These are phyloP conservation scores for Epinephelus cyanopodus DNA, from an alignment of 2,113 vertebrate genomes.

Conservation along the genomic window DNA sequence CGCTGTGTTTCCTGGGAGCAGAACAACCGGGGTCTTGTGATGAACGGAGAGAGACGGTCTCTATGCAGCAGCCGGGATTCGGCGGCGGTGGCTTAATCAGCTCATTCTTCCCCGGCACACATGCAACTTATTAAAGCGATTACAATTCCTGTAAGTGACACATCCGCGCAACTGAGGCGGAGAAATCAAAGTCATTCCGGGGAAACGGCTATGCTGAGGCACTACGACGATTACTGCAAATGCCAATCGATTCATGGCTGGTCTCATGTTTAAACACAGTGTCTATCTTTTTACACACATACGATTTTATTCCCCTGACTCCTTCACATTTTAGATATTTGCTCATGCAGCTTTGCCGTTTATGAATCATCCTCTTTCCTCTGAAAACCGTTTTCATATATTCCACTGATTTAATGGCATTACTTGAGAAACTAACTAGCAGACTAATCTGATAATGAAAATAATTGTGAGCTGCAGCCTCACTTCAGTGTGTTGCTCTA, in stretches of 20 bases:
- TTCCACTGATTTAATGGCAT: background rate
- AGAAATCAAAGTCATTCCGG: conserved; percentile 15
- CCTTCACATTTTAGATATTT: background rate
- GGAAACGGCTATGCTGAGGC: background rate
- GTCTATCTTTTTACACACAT: background rate
- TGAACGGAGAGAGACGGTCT: conserved; percentile 25
- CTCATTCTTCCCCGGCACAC: conserved; percentile 24
- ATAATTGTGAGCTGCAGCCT: background rate
- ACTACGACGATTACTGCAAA: conserved; percentile 15
- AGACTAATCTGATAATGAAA: background rate
- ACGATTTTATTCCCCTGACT: background rate
- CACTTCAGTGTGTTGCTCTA: background rate
- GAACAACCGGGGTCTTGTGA: conserved; percentile 31
- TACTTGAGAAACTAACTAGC: background rate
- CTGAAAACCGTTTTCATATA: background rate
- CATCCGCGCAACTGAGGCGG: background rate
- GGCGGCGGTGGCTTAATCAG: conserved; percentile 35
- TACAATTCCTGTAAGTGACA: conserved; percentile 50
- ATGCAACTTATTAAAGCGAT: conserved; percentile 58
- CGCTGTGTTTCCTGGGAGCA: conserved; percentile 30
- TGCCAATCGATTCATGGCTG: background rate
- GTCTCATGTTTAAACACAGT: background rate
- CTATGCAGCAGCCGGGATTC: conserved; percentile 22
- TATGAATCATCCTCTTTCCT: background rate
- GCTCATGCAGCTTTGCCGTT: background rate